Percentiles rank a stretch among this genome's conserved stretches.
Evolutionary conservation across 1,140 invertebrate genomes (phyloP).

Genomic region (Heliconius eleuchia): DNA sequence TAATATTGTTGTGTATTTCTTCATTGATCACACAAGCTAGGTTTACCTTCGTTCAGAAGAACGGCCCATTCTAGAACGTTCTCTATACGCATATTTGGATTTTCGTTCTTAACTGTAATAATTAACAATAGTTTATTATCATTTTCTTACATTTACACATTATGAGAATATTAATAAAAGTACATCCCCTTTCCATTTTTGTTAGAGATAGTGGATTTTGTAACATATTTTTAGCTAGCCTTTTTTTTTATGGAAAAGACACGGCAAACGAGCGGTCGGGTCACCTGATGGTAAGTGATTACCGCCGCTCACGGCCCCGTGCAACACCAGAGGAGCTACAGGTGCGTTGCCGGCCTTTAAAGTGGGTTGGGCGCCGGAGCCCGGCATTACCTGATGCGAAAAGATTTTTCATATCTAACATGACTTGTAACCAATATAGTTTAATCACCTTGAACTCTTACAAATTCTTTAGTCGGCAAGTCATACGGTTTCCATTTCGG

Average conservation of each 20-base stretch:
- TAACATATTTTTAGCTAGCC: no score
- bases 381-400: no score
- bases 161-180: no score
- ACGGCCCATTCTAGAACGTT: slow-evolving; percentile 68
- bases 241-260: no score
- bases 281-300: no score
- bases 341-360: no score
- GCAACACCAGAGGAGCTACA: no score
- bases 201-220: no score
- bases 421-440: slow-evolving; percentile 6
- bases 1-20: not conserved
- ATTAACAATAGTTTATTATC: not conserved
- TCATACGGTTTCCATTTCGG: slow-evolving; percentile 63
- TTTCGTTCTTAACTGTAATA: slow-evolving; percentile 71
- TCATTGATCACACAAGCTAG: slow-evolving; percentile 54
- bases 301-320: no score
- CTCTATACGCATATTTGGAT: slow-evolving; percentile 67
- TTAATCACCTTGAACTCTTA: slow-evolving; percentile 54
- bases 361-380: no score
- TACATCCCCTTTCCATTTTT: no score
- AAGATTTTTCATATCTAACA: not conserved
- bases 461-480: slow-evolving; percentile 61
- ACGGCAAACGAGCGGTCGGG: no score
- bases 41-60: slow-evolving; percentile 64
- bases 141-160: not conserved